These are phyloP conservation scores for Pristionchus fissidentatus DNA, from an alignment of 2,888 invertebrate genomes.

Conservation along the genomic window DNA sequence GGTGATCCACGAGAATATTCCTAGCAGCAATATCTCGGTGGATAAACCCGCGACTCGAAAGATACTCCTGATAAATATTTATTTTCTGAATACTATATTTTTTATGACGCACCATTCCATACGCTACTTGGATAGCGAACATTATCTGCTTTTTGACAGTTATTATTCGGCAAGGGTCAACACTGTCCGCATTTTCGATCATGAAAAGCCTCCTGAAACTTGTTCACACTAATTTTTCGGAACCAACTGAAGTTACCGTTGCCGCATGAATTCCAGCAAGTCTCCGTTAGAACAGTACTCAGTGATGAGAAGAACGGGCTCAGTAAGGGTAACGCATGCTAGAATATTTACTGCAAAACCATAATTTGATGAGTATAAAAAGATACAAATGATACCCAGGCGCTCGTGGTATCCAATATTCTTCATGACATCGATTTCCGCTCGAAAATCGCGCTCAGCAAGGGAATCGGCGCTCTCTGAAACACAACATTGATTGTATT, in stretches of 20 bases:
- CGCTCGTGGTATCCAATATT: constrained; percentile 32
- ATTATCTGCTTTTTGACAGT: neutral
- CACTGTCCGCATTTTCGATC: neutral
- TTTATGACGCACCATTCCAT: constrained; percentile 8
- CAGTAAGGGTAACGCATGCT: neutral
- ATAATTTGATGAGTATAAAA: neutral
- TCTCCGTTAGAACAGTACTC: constrained; percentile 39
- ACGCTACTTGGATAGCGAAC: neutral
- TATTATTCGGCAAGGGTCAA: neutral
- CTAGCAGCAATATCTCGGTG: constrained; percentile 21
- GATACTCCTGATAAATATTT: neutral
- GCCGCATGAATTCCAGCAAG: neutral
- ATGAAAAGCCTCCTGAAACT: neutral
- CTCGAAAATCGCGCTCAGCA: neutral
- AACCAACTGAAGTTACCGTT: no score
- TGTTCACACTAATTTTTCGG: neutral
- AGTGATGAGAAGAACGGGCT: neutral
- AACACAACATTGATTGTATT: neutral
- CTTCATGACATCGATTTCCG: constrained; percentile 36
- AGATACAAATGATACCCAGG: constrained; percentile 1
- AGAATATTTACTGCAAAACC: constrained; percentile 36
- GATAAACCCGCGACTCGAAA: neutral
- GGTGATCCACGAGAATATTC: neutral
- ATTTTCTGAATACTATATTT: neutral
- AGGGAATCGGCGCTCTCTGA: neutral